These are phyloP conservation scores for Aphidoletes aphidimyza DNA, from an alignment of 2,888 invertebrate genomes.

Conservation along the genomic window DNA sequence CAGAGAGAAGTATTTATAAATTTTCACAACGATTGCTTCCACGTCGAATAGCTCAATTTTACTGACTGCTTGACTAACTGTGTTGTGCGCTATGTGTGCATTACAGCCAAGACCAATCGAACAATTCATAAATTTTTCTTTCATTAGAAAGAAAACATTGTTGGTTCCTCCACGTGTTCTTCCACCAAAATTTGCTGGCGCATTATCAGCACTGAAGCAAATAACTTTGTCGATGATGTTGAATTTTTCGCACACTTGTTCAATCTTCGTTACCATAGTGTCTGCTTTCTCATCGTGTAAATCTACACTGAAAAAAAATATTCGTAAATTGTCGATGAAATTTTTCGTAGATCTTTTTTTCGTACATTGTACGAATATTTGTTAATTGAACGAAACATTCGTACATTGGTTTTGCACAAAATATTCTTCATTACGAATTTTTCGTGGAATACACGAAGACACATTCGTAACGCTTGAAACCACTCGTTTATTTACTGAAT, in stretches of 20 bases:
- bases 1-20: neutral
- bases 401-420: too few species aligned
- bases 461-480: too few species aligned
- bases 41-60: neutral
- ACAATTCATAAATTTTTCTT: neutral
- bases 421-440: too few species aligned
- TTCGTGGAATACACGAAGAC: too few species aligned
- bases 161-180: neutral
- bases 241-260: neutral
- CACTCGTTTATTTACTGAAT: too few species aligned
- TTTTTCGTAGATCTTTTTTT: too few species aligned
- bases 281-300: neutral
- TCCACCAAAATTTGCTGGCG: neutral
- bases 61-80: neutral
- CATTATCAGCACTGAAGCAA: neutral
- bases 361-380: too few species aligned
- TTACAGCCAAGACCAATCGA: neutral
- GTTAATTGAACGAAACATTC: too few species aligned
- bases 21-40: neutral
- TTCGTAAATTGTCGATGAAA: too few species aligned
- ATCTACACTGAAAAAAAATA: too few species aligned
- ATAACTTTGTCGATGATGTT: neutral
- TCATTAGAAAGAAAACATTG: neutral
- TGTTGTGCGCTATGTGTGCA: conserved; percentile 7
- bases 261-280: neutral